Evolutionary conservation across 2,113 vertebrate genomes (phyloP).

Genomic region (Australoheros scitulus): DNA sequence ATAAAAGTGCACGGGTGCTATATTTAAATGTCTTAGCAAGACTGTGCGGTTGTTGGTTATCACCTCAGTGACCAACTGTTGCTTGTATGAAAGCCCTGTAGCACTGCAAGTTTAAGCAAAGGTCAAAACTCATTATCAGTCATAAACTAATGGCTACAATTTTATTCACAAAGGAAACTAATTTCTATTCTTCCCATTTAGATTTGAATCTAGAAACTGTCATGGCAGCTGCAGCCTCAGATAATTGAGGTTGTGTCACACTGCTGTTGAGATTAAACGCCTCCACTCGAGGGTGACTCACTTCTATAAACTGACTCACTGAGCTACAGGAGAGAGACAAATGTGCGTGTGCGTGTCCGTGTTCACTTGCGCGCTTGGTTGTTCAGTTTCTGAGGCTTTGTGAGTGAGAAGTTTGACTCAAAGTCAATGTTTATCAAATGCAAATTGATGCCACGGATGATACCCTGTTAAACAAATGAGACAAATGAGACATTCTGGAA

Average conservation of each 20-base stretch:
- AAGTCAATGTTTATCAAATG: neutral
- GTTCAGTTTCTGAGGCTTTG: neutral
- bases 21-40: neutral
- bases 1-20: neutral
- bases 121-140: neutral
- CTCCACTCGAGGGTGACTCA: slow-evolving; percentile 63
- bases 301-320: slow-evolving; percentile 37
- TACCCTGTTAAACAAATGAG: neutral
- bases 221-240: slow-evolving; percentile 1
- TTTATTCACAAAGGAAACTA: neutral
- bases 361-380: neutral
- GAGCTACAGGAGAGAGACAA: neutral
- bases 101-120: neutral
- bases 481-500: neutral
- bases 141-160: neutral
- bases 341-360: neutral
- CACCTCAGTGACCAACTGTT: neutral
- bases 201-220: neutral
- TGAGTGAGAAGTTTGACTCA: neutral
- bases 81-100: neutral
- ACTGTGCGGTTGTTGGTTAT: neutral
- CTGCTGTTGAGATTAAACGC: slow-evolving; percentile 40
- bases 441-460: slow-evolving; percentile 14
- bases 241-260: slow-evolving; percentile 52
- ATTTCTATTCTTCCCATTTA: neutral